These are phyloP conservation scores for Phylloscopus whistleri DNA, from an alignment of 2,113 vertebrate species.

Conservation along the genomic window DNA sequence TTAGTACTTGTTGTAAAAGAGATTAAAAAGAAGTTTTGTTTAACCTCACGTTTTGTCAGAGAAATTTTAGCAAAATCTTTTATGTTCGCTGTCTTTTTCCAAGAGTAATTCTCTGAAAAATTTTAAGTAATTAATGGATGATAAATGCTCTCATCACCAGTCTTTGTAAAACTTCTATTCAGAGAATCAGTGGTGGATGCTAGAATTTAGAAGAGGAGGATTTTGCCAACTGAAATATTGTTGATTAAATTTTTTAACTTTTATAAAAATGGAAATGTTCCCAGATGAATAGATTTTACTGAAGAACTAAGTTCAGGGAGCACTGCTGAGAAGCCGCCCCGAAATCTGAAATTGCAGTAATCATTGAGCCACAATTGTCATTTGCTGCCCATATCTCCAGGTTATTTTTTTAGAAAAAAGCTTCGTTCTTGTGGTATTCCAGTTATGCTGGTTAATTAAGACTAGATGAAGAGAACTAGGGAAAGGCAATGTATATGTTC, in stretches of 20 bases:
- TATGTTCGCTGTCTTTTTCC: neutral
- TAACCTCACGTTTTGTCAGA: neutral
- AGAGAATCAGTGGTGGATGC: neutral
- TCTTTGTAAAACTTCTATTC: neutral
- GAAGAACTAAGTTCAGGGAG: neutral
- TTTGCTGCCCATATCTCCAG: neutral
- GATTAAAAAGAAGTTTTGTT: neutral
- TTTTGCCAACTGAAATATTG: neutral
- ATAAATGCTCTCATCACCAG: neutral
- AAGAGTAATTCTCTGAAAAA: neutral
- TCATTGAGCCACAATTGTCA: neutral
- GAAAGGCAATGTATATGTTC: neutral
- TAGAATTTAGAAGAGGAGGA: neutral
- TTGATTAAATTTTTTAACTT: neutral
- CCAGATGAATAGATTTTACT: neutral
- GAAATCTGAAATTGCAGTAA: neutral
- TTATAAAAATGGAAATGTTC: neutral
- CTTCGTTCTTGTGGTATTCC: neutral
- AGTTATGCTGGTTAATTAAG: neutral
- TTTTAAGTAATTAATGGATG: neutral
- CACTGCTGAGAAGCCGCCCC: neutral
- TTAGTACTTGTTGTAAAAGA: neutral
- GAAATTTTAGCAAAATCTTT: neutral
- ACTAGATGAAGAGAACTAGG: neutral
- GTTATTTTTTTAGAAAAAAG: neutral